Evolutionary conservation across 2,113 vertebrate species (phyloP).

Genomic region (Brachyhypopomus occidentalis): DNA sequence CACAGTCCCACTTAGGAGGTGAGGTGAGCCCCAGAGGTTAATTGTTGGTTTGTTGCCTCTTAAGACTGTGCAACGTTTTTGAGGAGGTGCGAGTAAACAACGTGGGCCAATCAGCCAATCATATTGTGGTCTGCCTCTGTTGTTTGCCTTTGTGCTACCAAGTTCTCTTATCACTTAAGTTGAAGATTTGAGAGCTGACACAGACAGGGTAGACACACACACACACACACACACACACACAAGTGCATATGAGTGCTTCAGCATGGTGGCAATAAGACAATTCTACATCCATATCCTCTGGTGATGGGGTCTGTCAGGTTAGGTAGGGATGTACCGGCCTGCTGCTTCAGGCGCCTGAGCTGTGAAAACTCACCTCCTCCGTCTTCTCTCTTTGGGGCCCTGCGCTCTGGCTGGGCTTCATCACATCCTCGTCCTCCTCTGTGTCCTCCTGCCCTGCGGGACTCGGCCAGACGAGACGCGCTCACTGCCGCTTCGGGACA

Average conservation of each 20-base stretch:
- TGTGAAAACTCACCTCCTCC: conserved; percentile 8
- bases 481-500: conserved; percentile 43
- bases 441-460: neutral
- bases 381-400: neutral
- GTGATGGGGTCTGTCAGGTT: conserved; percentile 26
- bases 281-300: conserved; percentile 22
- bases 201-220: neutral
- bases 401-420: neutral
- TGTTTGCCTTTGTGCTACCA: conserved; percentile 5
- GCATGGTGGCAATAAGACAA: conserved; percentile 15
- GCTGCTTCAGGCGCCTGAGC: conserved; percentile 4
- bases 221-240: neutral
- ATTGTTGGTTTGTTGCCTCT: conserved; percentile 44
- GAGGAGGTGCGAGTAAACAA: conserved; percentile 34
- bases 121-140: neutral
- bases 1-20: conserved; percentile 23
- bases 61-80: conserved; percentile 31
- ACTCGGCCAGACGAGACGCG: conserved; percentile 23
- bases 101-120: conserved; percentile 1
- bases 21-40: conserved; percentile 43
- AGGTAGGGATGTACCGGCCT: neutral
- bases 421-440: neutral
- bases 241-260: neutral
- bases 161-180: neutral
- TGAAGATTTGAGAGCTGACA: neutral